phyloP scores from a whole-genome alignment of 1,140 invertebrate genomes.

The Ganaspis sp. region DNA sequence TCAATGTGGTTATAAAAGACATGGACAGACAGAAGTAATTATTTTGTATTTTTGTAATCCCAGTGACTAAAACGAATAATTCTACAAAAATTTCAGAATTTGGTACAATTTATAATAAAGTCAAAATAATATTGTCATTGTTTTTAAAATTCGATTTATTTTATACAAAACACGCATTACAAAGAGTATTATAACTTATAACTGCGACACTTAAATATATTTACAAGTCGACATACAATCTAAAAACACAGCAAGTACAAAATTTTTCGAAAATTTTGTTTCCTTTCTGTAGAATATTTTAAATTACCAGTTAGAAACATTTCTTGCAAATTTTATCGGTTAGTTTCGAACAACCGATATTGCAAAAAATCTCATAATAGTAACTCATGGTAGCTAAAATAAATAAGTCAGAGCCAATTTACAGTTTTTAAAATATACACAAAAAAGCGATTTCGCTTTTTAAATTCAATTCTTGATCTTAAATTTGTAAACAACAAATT shows the following conservation, averaged over 20 bases:
- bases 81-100: too few relatives aligned
- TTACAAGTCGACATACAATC: constrained; percentile 14
- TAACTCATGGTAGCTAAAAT: constrained; percentile 38
- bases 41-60: too few relatives aligned
- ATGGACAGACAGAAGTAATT: too few relatives aligned
- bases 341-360: constrained; percentile 9
- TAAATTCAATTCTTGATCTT: constrained; percentile 33
- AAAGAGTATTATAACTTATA: constrained; percentile 2
- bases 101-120: neutral
- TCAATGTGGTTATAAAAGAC: too few relatives aligned
- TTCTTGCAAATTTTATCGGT: neutral
- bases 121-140: neutral
- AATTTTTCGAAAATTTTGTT: constrained; percentile 22
- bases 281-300: constrained; percentile 3
- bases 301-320: neutral
- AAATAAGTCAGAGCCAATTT: constrained; percentile 49
- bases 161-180: constrained; percentile 39
- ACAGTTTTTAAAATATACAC: constrained; percentile 43
- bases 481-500: constrained; percentile 31
- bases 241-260: constrained; percentile 11
- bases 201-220: constrained; percentile 36
- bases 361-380: neutral
- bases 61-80: too few relatives aligned
- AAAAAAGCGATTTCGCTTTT: constrained; percentile 48
- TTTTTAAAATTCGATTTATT: constrained; percentile 32